A percentile compares a stretch with the other conserved stretches of the same genome.
phyloP scores from a whole-genome alignment of 2,113 vertebrate genomes.

The Vulpes vulpes region DNA sequence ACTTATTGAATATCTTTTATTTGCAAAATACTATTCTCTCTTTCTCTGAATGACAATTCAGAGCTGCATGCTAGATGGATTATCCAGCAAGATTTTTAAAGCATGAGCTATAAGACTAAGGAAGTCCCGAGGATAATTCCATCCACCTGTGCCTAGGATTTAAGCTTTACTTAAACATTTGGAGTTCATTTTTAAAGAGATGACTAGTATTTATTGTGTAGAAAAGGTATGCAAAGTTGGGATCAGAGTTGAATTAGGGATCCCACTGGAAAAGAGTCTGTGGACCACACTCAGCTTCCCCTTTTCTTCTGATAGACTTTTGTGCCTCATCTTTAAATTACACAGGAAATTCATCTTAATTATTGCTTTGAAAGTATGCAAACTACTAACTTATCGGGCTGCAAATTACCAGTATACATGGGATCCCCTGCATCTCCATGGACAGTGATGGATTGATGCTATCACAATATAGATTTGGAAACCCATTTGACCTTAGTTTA shows the following conservation, averaged over 20 bases:
- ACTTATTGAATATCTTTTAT: background rate
- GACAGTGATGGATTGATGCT: background rate
- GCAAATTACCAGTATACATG: background rate
- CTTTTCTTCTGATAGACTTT: background rate
- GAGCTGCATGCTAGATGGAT: background rate
- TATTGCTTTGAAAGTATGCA: background rate
- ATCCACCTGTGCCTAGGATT: background rate
- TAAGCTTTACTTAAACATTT: constrained; percentile 5
- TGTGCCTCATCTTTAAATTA: background rate
- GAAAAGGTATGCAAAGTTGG: background rate
- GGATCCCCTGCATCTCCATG: background rate
- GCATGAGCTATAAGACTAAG: background rate
- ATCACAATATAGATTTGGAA: background rate
- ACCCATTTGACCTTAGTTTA: background rate
- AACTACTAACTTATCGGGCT: background rate
- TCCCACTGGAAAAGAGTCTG: background rate
- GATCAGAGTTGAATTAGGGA: background rate
- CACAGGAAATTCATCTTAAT: background rate
- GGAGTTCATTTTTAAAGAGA: background rate
- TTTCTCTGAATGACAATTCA: background rate
- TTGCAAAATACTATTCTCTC: background rate
- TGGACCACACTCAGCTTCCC: background rate
- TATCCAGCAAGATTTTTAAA: background rate
- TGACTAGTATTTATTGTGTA: background rate
- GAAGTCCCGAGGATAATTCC: background rate